phyloP scores from a whole-genome alignment of 2,113 vertebrate species.

The Leucopsar rothschildi region DNA sequence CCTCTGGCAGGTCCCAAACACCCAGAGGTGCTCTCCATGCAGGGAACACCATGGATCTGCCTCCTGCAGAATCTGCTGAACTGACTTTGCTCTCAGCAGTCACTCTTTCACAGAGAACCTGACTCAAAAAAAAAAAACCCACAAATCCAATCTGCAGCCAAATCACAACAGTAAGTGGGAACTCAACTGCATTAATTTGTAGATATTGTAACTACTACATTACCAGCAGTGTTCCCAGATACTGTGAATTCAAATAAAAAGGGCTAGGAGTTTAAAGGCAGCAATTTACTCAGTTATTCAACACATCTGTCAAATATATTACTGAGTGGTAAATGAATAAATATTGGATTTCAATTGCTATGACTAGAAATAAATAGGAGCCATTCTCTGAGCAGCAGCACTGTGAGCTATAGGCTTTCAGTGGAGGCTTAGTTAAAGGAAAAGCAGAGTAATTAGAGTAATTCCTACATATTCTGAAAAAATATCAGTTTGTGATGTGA shows the following conservation, averaged over 20 bases:
- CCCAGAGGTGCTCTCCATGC: not conserved
- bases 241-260: not conserved
- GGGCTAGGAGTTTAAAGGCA: conserved; percentile 3
- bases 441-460: conserved; percentile 1
- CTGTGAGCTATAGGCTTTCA: not conserved
- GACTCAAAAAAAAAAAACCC: not conserved
- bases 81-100: not conserved
- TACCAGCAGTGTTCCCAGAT: not conserved
- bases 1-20: not conserved
- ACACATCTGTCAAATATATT: conserved; percentile 56
- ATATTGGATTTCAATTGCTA: conserved; percentile 58
- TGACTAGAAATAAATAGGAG: conserved; percentile 49
- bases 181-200: not conserved
- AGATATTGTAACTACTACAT: not conserved
- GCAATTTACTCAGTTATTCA: conserved; percentile 43
- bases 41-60: not conserved
- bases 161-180: not conserved
- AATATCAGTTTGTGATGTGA: not conserved
- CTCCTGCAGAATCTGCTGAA: not conserved
- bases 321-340: conserved; percentile 51
- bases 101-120: not conserved
- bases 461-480: not conserved
- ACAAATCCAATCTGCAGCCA: not conserved
- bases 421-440: not conserved
- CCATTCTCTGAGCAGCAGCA: not conserved